These are phyloP conservation scores for Gopherus flavomarginatus DNA, from an alignment of 2,113 vertebrate genomes.

Conservation along the genomic window DNA sequence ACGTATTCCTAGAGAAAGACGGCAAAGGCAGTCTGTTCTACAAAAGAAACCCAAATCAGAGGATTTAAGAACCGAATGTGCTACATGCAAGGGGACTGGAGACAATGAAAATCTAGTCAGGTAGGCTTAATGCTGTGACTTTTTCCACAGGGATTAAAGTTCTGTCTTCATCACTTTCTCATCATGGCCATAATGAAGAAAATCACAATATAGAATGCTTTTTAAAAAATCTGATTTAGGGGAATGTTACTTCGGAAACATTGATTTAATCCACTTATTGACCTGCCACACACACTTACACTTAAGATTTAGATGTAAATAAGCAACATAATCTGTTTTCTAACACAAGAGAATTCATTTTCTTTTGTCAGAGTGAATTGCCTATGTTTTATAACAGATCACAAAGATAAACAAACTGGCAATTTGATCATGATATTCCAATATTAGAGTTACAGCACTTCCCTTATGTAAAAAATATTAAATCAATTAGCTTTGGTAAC, in stretches of 20 bases:
- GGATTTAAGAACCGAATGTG: conserved; percentile 93
- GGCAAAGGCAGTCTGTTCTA: conserved; percentile 90
- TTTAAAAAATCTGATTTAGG: conserved; percentile 18
- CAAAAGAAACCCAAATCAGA: conserved; percentile 96
- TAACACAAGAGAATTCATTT: conserved; percentile 48
- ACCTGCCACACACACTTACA: conserved; percentile 80
- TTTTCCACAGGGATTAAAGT: conserved; percentile 77
- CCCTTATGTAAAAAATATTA: conserved; percentile 25
- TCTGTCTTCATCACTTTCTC: conserved; percentile 77
- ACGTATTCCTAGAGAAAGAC: conserved; percentile 89
- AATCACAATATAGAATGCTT: neutral
- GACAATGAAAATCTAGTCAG: conserved; percentile 99
- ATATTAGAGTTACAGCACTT: neutral
- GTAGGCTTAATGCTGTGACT: conserved; percentile 78
- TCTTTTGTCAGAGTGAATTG: conserved; percentile 3
- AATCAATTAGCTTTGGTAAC: conserved; percentile 18
- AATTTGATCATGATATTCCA: conserved; percentile 16
- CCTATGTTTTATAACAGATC: conserved; percentile 5
- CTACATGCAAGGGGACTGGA: conserved; percentile 93
- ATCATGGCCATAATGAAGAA: conserved; percentile 51
- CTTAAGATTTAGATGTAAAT: conserved; percentile 77
- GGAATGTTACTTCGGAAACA: conserved; percentile 37
- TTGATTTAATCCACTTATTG: conserved; percentile 70
- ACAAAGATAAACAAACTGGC: conserved; percentile 42
- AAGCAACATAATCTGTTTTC: conserved; percentile 54